Evolutionary conservation across 1,140 invertebrate genomes (phyloP), one percentile per base, ranked within the genome.

Genomic region (Calliphora vicina): DNA sequence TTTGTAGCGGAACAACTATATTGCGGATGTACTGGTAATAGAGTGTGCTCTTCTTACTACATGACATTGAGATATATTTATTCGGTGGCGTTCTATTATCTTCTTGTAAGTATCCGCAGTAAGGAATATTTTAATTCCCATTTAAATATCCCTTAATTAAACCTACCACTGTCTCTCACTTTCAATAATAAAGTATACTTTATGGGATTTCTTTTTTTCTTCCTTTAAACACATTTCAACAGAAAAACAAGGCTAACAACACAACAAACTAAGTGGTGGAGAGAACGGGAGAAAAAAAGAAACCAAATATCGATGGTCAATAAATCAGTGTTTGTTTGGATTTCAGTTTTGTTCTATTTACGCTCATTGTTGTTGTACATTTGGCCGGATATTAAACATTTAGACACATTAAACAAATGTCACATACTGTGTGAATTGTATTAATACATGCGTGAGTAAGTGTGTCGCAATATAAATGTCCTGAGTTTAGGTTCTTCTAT

Each of bases 371-470:
- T 67, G 20, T 67, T 67, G 61, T 67, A 67, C 61, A 23, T 25
- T 23, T 67, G n/a, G 61, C 20, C 61, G 61, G 20, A 67, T 67
- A 67, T 67, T 67, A 67, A 67, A 67, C 61, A 67, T 67, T 67
- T 23, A 10, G 23, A 67, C n/a, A 67, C 61, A 25, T 23, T 67
- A 20, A 67, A 67, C 20, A 67, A 17, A 67, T 67, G 20, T 23
- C 61, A 20, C 61, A 67, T n/a, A 25, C n/a, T 25, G 61, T 67
- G 61, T 67, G 61, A 23, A 25, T 67, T 10, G n/a, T 20, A 67
- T 67, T 67, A 57, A 35, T 50, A 17, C 12, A 67, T 67, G 20
- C 23, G 61, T 67, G 20, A 67, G 45, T 50, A n/a, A 17, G 45
- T 67, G n/a, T 67, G 20, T n/a, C n/a, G n/a, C n/a, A n/a, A n/a